Conservation (phyloP, 1,140 invertebrate genomes). For the Megathymus violae region DNA sequence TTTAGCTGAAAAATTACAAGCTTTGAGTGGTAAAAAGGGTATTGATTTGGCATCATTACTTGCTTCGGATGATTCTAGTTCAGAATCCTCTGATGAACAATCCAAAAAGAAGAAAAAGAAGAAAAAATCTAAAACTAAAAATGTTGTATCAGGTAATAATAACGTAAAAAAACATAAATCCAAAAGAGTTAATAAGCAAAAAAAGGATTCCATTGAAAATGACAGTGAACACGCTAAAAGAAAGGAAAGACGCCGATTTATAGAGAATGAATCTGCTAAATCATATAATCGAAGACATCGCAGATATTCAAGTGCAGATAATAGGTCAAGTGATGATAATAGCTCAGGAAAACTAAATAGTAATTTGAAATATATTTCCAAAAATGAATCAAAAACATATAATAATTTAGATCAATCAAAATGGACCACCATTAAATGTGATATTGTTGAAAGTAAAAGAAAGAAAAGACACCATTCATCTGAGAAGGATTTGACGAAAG, state of each 20-base stretch:
- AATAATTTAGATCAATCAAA: slow-evolving; percentile 33
- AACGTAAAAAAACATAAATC: slow-evolving; percentile 32
- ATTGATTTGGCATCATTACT: slow-evolving; percentile 70
- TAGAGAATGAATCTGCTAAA: slow-evolving; percentile 12
- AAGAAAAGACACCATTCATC: slow-evolving; percentile 28
- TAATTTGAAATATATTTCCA: background rate
- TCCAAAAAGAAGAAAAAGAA: slow-evolving; percentile 79
- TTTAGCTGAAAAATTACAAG: slow-evolving; percentile 84
- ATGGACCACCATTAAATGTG: slow-evolving; percentile 17
- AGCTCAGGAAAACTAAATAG: slow-evolving; percentile 24
- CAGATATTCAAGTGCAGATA: background rate
- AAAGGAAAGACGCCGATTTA: slow-evolving; percentile 5
- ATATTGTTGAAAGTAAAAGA: slow-evolving; percentile 30
- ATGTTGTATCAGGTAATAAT: slow-evolving; percentile 37
- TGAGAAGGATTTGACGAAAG: slow-evolving; percentile 15
- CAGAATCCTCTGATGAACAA: slow-evolving; percentile 68
- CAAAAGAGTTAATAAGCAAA: slow-evolving; percentile 27
- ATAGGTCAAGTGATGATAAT: slow-evolving; percentile 25
- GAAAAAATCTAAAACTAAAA: slow-evolving; percentile 49
- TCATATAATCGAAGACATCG: slow-evolving; percentile 35
- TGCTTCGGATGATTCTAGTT: slow-evolving; percentile 60
- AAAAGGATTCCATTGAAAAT: slow-evolving; percentile 28
- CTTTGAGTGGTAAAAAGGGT: slow-evolving; percentile 73
- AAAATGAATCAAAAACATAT: slow-evolving; percentile 15
- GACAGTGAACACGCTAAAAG: slow-evolving; percentile 14